Percentiles rank a stretch among this genome's conserved stretches.
phyloP scores from a whole-genome alignment of 64 coral and sea anemone genomes.

The Stichodactyla mertensii region DNA sequence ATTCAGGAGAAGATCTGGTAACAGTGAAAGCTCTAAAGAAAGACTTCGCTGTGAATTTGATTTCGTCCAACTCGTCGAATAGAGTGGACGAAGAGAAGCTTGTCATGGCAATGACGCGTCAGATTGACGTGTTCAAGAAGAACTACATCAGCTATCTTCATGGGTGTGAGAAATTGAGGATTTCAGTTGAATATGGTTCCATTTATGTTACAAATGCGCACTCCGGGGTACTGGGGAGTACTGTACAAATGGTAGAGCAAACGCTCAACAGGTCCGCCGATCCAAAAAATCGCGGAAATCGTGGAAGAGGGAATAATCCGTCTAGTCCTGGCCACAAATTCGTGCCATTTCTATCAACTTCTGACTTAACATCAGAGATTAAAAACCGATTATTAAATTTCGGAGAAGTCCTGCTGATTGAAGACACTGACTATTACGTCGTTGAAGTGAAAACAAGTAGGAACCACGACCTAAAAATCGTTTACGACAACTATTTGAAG shows the following conservation, averaged over 20 bases:
- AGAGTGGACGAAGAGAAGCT: conserved; percentile 27
- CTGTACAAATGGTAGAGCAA: conserved; percentile 14
- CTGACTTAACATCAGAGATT: not conserved
- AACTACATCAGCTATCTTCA: conserved; percentile 45
- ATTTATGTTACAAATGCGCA: conserved; percentile 54
- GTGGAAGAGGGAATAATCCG: not conserved
- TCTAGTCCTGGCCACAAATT: not conserved
- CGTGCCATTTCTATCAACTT: not conserved
- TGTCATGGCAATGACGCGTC: not conserved
- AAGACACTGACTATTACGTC: conserved; percentile 27
- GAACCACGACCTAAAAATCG: conserved; percentile 36
- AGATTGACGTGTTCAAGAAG: conserved; percentile 20
- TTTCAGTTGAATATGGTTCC: conserved; percentile 57
- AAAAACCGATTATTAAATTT: not conserved
- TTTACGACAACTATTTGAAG: conserved; percentile 38
- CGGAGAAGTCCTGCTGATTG: not conserved
- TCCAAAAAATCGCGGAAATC: not conserved
- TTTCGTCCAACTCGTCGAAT: not conserved
- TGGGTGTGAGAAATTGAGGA: conserved; percentile 24
- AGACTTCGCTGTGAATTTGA: conserved; percentile 63
- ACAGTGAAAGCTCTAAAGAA: conserved; percentile 36
- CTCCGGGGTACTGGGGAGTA: not conserved
- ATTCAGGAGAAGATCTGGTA: conserved; percentile 13
- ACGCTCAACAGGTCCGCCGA: not conserved
- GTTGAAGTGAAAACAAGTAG: conserved; percentile 50